A percentile compares a stretch with the other conserved stretches of the same genome.
Conservation (phyloP, 2,888 invertebrate genomes). For the Neoascia interrupta region DNA sequence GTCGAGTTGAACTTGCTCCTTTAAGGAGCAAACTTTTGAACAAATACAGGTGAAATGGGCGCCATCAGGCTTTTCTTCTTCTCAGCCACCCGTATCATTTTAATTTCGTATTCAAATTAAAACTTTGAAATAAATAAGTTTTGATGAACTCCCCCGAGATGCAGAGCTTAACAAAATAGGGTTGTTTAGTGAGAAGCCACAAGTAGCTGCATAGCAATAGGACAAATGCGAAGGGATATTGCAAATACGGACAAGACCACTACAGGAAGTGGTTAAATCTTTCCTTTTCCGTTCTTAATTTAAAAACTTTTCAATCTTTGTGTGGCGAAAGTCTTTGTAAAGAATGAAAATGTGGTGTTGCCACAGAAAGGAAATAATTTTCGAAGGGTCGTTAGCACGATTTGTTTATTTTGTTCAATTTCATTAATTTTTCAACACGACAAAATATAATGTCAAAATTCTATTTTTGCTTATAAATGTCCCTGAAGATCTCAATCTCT, state of each 20-base stretch:
- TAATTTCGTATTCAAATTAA: slow-evolving; percentile 48
- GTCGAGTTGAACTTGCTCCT: slow-evolving; percentile 10
- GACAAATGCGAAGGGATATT: slow-evolving; percentile 8
- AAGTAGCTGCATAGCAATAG: slow-evolving; percentile 35
- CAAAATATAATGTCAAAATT: too few relatives aligned
- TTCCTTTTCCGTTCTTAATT: slow-evolving; percentile 8
- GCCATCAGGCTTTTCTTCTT: neutral
- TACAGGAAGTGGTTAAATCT: neutral
- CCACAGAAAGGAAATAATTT: too few relatives aligned
- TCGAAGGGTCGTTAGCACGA: too few relatives aligned
- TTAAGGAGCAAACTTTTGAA: slow-evolving; percentile 7
- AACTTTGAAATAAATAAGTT: slow-evolving; percentile 44
- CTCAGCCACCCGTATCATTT: slow-evolving; percentile 13
- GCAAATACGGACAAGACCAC: slow-evolving; percentile 6
- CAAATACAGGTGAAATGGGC: slow-evolving; percentile 10
- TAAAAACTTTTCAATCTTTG: slow-evolving; percentile 24
- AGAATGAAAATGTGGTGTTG: too few relatives aligned
- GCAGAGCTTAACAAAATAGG: neutral
- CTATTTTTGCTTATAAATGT: too few relatives aligned
- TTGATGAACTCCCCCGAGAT: slow-evolving; percentile 12
- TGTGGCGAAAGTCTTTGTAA: too few relatives aligned
- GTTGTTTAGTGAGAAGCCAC: slow-evolving; percentile 30
- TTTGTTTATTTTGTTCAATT: too few relatives aligned
- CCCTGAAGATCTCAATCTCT: too few relatives aligned
- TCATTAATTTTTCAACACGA: too few relatives aligned